phyloP scores from a whole-genome alignment of 2,888 invertebrate species.

The Ischnura elegans region DNA sequence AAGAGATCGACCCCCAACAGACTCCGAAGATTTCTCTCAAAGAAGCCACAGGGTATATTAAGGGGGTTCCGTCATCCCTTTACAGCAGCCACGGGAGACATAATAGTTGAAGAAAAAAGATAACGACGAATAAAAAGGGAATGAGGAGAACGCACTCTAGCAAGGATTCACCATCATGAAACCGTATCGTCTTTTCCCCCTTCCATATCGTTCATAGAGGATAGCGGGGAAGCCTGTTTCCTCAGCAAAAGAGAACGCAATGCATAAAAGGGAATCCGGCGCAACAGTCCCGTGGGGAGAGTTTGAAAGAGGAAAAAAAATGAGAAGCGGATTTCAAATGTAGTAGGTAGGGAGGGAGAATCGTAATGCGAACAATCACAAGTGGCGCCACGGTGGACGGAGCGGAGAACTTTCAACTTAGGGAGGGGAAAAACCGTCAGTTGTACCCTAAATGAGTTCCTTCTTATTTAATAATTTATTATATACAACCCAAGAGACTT shows the following conservation, averaged over 20 bases:
- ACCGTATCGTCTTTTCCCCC: background rate
- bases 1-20: no score
- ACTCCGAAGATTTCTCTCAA: background rate
- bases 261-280: background rate
- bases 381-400: background rate
- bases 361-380: background rate
- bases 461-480: background rate
- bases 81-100: background rate
- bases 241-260: background rate
- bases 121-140: background rate
- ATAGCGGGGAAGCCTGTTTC: background rate
- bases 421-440: background rate
- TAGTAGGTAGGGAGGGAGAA: background rate
- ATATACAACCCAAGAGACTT: no score
- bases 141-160: background rate
- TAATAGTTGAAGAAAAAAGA: background rate
- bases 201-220: background rate
- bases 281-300: background rate
- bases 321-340: background rate
- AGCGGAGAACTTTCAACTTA: background rate
- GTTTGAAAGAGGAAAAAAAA: background rate
- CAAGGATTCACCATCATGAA: background rate
- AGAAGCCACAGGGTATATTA: background rate
- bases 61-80: background rate
- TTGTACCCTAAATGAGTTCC: background rate